These are phyloP conservation scores for Xerus inauris DNA, from an alignment of 2,113 vertebrate genomes.

Conservation along the genomic window DNA sequence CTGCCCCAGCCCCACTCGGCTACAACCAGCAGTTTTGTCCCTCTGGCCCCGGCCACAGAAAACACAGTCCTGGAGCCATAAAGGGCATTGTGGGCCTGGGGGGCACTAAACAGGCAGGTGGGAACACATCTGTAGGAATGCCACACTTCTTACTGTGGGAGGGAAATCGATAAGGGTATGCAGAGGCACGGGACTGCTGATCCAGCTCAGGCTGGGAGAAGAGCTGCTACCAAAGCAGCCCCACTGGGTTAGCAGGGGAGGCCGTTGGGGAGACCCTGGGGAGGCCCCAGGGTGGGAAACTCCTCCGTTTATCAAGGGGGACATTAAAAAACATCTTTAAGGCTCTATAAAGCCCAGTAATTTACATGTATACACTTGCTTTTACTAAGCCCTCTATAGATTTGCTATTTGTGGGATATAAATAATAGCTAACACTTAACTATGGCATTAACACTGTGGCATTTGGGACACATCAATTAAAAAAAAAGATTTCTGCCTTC, in stretches of 20 bases:
- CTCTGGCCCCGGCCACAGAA: neutral
- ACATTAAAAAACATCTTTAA: neutral
- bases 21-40: neutral
- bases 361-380: neutral
- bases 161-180: no score
- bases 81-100: neutral
- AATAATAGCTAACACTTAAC: no score
- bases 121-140: neutral
- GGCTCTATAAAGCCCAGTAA: neutral
- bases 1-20: neutral
- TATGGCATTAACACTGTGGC: no score
- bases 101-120: neutral
- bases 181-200: neutral
- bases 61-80: accelerated
- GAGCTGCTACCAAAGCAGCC: neutral
- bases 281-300: no score
- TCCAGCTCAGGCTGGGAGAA: neutral
- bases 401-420: no score
- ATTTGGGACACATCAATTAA: neutral
- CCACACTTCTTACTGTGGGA: accelerated
- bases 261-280: accelerated
- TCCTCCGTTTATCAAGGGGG: neutral
- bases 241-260: no score
- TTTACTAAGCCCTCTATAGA: neutral
- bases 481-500: neutral